These are phyloP conservation scores for Heliconius ismenius DNA, from an alignment of 2,888 invertebrate genomes.

Conservation along the genomic window DNA sequence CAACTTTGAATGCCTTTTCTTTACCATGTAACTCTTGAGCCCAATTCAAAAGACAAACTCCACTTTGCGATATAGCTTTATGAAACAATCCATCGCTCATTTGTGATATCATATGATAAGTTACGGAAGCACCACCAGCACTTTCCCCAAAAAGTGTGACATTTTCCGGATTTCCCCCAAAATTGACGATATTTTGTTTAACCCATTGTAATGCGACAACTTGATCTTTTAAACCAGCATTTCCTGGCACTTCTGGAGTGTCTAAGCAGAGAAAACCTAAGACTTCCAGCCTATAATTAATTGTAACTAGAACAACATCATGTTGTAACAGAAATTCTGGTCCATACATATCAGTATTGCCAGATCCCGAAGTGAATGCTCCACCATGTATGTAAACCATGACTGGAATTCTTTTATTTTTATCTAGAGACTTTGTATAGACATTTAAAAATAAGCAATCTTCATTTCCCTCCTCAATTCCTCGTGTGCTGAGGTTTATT, in stretches of 20 bases:
- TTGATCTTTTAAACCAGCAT: slow-evolving; percentile 64
- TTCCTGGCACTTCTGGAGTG: slow-evolving; percentile 59
- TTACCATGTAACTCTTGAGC: slow-evolving; percentile 42
- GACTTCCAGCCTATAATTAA: slow-evolving; percentile 64
- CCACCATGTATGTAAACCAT: slow-evolving; percentile 69
- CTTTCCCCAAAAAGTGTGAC: slow-evolving; percentile 64
- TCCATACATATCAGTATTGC: slow-evolving; percentile 44
- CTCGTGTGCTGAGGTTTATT: slow-evolving; percentile 46
- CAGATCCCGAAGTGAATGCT: slow-evolving; percentile 40
- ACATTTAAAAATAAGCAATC: slow-evolving; percentile 62
- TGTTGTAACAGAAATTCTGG: slow-evolving; percentile 62
- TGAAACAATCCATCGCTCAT: slow-evolving; percentile 61
- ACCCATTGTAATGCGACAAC: slow-evolving; percentile 58
- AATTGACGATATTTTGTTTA: slow-evolving; percentile 53
- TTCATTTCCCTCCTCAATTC: slow-evolving; percentile 52
- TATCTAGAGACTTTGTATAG: slow-evolving; percentile 52
- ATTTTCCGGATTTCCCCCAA: slow-evolving; percentile 57
- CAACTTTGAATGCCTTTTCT: slow-evolving; percentile 49
- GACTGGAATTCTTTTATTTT: slow-evolving; percentile 55
- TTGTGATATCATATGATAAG: slow-evolving; percentile 61
- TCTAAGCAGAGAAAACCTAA: slow-evolving; percentile 59
- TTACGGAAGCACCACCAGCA: slow-evolving; percentile 60
- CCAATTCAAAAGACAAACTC: slow-evolving; percentile 52
- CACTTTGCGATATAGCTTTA: slow-evolving; percentile 61
- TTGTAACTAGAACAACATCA: slow-evolving; percentile 63